Evolutionary conservation across 2,113 vertebrate species (phyloP).

Genomic region (Thryonomys swinderianus): DNA sequence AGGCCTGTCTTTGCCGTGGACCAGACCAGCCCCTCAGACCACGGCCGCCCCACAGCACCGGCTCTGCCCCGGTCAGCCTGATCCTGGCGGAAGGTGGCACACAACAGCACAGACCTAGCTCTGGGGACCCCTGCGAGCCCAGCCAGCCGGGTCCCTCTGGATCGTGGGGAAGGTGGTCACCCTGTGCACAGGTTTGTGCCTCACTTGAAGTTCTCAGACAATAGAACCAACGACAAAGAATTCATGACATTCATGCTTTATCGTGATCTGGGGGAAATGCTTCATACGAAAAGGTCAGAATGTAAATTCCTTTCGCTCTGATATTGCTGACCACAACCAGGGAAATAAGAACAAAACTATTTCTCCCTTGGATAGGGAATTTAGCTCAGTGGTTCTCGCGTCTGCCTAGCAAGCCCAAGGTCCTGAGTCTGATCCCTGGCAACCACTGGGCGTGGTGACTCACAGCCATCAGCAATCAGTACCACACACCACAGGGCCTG

Average conservation of each 20-base stretch:
- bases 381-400: no score
- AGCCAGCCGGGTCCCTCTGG: accelerated
- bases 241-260: neutral
- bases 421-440: no score
- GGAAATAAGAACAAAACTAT: neutral
- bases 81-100: neutral
- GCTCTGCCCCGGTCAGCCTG: no score
- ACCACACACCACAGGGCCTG: no score
- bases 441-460: no score
- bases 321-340: neutral
- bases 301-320: neutral
- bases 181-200: neutral
- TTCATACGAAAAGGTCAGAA: neutral
- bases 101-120: accelerated
- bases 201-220: neutral
- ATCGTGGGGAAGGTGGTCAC: accelerated
- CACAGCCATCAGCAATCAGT: no score
- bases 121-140: no score
- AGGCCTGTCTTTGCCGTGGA: neutral
- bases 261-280: neutral
- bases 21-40: no score
- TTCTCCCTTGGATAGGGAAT: no score
- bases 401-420: no score
- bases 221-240: neutral
- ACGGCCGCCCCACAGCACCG: accelerated